Evolutionary conservation across 1,140 invertebrate species (phyloP).

Genomic region (Drosophila sulfurigaster): DNA sequence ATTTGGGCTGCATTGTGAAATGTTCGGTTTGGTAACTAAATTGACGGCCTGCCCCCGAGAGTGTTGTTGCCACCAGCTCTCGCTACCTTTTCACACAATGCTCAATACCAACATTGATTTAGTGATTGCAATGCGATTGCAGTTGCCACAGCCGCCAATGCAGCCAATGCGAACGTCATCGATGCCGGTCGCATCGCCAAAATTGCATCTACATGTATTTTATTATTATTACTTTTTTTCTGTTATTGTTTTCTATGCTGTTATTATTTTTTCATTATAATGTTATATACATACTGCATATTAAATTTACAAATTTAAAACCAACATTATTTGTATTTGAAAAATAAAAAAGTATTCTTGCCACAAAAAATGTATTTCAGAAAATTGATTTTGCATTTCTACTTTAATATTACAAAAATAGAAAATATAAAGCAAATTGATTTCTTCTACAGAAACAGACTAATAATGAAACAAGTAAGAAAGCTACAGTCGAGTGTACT

Average conservation of each 20-base stretch:
- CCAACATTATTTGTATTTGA: no score
- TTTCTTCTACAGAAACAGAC: no score
- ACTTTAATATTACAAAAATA: no score
- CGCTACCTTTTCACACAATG: conserved; percentile 14
- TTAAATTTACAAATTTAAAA: no score
- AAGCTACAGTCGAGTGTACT: no score
- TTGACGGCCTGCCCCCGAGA: conserved; percentile 31
- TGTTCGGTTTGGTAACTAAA: conserved; percentile 44
- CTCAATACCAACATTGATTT: conserved; percentile 43
- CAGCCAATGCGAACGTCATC: neutral
- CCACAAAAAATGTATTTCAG: no score
- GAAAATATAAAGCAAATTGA: no score
- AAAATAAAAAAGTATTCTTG: no score
- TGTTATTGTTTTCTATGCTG: neutral
- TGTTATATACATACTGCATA: no score
- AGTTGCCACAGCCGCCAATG: neutral
- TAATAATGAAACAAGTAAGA: no score
- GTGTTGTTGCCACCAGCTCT: conserved; percentile 16
- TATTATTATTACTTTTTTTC: neutral
- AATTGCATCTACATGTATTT: neutral
- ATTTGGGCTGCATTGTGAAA: conserved; percentile 42
- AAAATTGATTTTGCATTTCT: no score
- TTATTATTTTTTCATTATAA: neutral
- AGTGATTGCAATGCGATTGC: conserved; percentile 4
- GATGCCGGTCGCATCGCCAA: neutral